Evolutionary conservation across 2,797 vertebrate species (phyloP).

Genomic region (Mormyrops attenuatus): DNA sequence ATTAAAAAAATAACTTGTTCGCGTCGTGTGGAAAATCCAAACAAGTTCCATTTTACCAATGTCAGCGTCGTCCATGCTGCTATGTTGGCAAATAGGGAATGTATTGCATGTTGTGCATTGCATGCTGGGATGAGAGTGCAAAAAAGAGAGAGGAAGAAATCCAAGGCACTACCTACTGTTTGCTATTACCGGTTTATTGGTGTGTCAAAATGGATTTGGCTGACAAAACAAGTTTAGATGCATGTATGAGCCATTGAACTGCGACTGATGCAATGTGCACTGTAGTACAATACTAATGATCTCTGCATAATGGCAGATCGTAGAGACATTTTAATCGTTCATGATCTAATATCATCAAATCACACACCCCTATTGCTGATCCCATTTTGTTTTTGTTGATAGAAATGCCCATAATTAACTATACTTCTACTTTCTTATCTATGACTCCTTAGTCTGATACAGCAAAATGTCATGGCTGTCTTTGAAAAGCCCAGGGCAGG

Average conservation of each 20-base stretch:
- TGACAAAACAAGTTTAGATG: not conserved
- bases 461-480: not conserved
- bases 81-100: not conserved
- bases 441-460: not conserved
- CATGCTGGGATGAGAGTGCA: not conserved
- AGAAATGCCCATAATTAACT: not conserved
- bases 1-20: not conserved
- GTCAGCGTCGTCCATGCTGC: not conserved
- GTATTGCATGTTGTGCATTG: not conserved
- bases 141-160: not conserved
- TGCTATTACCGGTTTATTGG: not conserved
- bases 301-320: not conserved
- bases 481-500: not conserved
- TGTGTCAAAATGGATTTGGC: not conserved
- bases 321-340: not conserved
- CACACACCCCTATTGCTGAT: not conserved
- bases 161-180: not conserved
- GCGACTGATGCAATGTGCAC: not conserved
- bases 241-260: not conserved
- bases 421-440: not conserved
- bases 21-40: not conserved
- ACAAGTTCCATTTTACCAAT: not conserved
- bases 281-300: not conserved
- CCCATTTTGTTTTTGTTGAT: not conserved
- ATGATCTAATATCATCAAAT: not conserved